Conservation (phyloP, 1,140 invertebrate genomes). For the Zeugodacus cucurbitae region DNA sequence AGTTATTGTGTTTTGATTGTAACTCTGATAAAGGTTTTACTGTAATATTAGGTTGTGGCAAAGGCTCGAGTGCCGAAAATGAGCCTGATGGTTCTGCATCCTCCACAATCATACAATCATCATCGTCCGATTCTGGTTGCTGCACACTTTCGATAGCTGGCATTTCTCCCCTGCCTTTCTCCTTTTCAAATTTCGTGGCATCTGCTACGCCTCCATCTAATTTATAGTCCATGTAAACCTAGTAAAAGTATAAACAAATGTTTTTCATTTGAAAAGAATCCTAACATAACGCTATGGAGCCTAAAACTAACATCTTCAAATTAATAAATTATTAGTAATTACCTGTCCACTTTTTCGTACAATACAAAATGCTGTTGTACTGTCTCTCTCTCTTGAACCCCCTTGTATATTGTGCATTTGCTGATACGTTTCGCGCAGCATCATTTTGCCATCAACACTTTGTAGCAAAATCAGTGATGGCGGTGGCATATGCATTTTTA, state of each 20-base stretch:
- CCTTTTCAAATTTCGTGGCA: not conserved
- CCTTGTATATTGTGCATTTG: conserved; percentile 51
- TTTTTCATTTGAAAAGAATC: not conserved
- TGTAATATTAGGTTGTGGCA: not conserved
- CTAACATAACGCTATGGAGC: not conserved
- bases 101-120: conserved; percentile 45
- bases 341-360: conserved; percentile 54
- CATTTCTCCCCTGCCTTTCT: not conserved
- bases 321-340: conserved; percentile 43
- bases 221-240: not conserved
- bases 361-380: conserved; percentile 60
- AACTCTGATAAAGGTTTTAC: not conserved
- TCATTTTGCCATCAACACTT: conserved; percentile 62
- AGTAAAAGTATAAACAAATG: not conserved
- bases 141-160: not conserved
- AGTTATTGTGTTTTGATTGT: not conserved
- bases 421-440: conserved; percentile 61
- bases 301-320: not conserved
- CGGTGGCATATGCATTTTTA: conserved; percentile 49
- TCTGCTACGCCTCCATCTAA: not conserved
- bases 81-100: not conserved
- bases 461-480: conserved; percentile 58
- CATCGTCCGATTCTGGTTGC: conserved; percentile 35
- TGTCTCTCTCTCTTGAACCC: conserved; percentile 43
- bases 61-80: not conserved